These are phyloP conservation scores for Crocodylus rhombifer DNA, from an alignment of 2,797 vertebrate species.

Conservation along the genomic window DNA sequence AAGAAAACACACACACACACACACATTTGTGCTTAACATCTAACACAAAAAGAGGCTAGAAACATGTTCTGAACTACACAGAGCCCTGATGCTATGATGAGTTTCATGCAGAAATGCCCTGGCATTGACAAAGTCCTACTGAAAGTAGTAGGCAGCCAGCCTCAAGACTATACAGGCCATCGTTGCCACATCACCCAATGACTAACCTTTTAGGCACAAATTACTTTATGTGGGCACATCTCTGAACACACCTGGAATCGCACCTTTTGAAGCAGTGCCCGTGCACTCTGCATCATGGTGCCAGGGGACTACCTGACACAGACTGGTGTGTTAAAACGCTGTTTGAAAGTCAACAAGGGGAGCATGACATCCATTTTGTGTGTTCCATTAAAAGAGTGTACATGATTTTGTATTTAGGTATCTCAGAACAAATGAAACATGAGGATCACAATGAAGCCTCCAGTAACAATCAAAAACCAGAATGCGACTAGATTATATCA, in stretches of 20 bases:
- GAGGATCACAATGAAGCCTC: neutral
- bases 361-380: neutral
- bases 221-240: neutral
- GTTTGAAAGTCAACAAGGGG: neutral
- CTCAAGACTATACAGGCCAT: neutral
- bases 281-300: neutral
- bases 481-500: neutral
- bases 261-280: neutral
- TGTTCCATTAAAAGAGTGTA: neutral
- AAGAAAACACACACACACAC: fast-evolving
- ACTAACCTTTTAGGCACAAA: neutral
- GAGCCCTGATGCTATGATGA: neutral
- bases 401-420: neutral
- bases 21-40: neutral
- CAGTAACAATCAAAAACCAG: neutral
- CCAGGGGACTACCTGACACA: neutral
- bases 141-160: neutral
- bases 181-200: neutral
- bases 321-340: neutral
- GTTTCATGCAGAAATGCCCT: neutral
- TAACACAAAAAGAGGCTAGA: neutral
- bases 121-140: neutral
- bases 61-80: neutral
- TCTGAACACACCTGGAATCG: neutral
- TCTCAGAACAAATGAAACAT: neutral